These are phyloP conservation scores for Nannoperca obscura DNA, from an alignment of 2,797 vertebrate species.

Conservation along the genomic window DNA sequence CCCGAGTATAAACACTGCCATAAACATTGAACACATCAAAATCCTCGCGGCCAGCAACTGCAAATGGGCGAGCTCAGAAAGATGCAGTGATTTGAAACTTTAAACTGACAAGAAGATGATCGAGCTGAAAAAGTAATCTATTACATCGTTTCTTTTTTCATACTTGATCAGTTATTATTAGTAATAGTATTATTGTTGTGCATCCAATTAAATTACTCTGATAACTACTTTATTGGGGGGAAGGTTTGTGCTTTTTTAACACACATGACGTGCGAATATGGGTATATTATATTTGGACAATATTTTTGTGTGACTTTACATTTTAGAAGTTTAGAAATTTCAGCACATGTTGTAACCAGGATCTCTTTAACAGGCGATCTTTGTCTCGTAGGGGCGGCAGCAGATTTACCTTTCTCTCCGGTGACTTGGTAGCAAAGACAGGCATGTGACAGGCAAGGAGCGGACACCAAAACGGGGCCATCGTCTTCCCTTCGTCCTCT, in stretches of 20 bases:
- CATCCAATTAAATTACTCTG: slow-evolving; percentile 7
- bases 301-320: no score
- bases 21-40: slow-evolving; percentile 15
- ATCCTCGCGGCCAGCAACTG: slow-evolving; percentile 4
- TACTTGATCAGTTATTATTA: slow-evolving; percentile 10
- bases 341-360: background rate
- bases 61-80: slow-evolving; percentile 9
- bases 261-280: background rate
- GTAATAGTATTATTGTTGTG: background rate
- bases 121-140: slow-evolving; percentile 1
- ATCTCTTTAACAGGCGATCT: background rate
- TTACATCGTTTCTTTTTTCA: background rate
- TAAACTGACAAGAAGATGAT: slow-evolving; percentile 1
- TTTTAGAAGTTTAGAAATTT: background rate
- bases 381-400: no score
- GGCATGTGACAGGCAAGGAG: slow-evolving; percentile 90
- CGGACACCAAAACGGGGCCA: slow-evolving; percentile 90
- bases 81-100: slow-evolving; percentile 17
- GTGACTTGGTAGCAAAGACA: slow-evolving; percentile 89
- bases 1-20: slow-evolving; percentile 34
- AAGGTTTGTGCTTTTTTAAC: background rate
- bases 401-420: slow-evolving; percentile 89
- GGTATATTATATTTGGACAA: no score
- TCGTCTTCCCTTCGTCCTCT: slow-evolving; percentile 90
- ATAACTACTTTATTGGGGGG: background rate